Base-by-base conservation (phyloP, 2,888 invertebrate genomes). In the Drosophila eohydei region DNA sequence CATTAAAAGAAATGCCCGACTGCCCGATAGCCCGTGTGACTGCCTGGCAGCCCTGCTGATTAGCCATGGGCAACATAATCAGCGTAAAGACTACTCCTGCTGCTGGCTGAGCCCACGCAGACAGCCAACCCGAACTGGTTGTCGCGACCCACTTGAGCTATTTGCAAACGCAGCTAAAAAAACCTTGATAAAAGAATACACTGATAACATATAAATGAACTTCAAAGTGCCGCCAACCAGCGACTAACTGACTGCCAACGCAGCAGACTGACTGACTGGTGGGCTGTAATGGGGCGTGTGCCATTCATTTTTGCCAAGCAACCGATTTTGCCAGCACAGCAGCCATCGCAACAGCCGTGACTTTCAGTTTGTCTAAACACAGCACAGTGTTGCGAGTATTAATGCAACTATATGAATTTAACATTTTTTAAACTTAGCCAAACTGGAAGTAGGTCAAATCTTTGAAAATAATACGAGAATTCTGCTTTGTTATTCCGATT, bases 181-280 rank as follows among this genome's bases (percentile, higher is more conserved):
- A 71, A 71, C 63, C 7, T n/a, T 50, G 50, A 50, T 50, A 26
- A 52, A 52, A 61, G 70, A 71, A 80, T 80, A 90, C 80, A 87
- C 83, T 89, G 90, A 80, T 85, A 90, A 82, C 88, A 90, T 91
- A 90, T 89, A 90, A 89, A 91, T 89, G 82, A 91, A 88, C 83
- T 91, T 83, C 87, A 91, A 89, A 89, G 89, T 90, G 83, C 80
- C 81, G 79, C 80, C 84, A 81, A 66, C 68, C 65, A 73, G 75
- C 68, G 46, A 67, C 74, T 74, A 61, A 59, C 54, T 71, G 64
- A 57, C 70, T 79, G 67, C 52, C 76, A 67, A 57, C 51, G 61
- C 71, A 52, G 40, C 51, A 60, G 26, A 32, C 36, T 32, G 2
- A 26, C 38, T 11, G 11, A 36, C 60, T 51, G 40, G 7, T 38